phyloP scores from a whole-genome alignment of 2,113 vertebrate genomes.

The Aptenodytes forsteri region DNA sequence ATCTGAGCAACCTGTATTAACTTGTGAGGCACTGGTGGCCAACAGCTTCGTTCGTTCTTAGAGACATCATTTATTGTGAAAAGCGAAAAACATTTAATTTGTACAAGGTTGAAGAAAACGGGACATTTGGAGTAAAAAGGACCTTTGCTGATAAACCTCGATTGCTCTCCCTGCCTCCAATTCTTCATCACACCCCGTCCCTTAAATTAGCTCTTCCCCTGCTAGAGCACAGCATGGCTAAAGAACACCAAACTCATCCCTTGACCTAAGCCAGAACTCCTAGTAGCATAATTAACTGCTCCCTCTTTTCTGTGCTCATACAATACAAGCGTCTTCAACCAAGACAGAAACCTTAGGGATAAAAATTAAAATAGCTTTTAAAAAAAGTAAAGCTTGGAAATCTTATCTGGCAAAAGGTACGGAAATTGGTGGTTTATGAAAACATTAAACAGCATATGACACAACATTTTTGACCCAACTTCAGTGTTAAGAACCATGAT shows the following conservation, averaged over 20 bases:
- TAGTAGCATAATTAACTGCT: not conserved
- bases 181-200: not conserved
- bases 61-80: accelerated
- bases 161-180: not conserved
- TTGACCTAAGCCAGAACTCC: too few species aligned
- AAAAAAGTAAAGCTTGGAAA: not conserved
- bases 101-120: not conserved
- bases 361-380: not conserved
- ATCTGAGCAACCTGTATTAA: not conserved
- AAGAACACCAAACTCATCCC: accelerated
- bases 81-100: not conserved
- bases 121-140: not conserved
- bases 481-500: not conserved
- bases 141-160: too few species aligned
- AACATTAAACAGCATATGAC: accelerated
- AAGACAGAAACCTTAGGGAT: not conserved
- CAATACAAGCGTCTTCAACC: not conserved
- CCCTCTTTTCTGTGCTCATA: not conserved
- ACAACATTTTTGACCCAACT: not conserved
- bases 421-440: accelerated
- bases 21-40: too few species aligned
- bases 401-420: too few species aligned
- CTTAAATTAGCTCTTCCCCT: too few species aligned
- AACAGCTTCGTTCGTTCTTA: accelerated
- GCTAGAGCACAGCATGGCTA: not conserved